These are phyloP conservation scores for Netelia virgata DNA, from an alignment of 2,888 invertebrate genomes.

Conservation along the genomic window DNA sequence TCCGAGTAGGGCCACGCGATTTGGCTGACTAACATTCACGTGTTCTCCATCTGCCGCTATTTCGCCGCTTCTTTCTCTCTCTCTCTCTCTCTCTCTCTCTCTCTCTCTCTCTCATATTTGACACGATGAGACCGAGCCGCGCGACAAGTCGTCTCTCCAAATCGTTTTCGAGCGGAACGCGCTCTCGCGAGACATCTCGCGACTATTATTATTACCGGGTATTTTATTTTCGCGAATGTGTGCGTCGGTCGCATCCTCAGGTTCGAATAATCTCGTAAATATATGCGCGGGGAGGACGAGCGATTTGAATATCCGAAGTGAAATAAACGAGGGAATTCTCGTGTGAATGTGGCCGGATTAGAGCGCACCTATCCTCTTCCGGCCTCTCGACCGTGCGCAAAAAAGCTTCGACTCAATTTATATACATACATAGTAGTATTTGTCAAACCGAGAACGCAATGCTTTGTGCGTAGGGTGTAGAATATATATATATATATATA, in stretches of 20 bases:
- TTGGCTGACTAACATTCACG: conserved; percentile 56
- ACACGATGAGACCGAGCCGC: conserved; percentile 13
- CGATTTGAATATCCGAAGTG: conserved; percentile 38
- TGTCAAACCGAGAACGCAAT: conserved; percentile 24
- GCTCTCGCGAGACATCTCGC: conserved; percentile 41
- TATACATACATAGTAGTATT: conserved; percentile 12
- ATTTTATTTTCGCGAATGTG: conserved; percentile 34
- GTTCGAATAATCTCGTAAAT: conserved; percentile 48
- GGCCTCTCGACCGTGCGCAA: background rate
- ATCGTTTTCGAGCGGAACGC: conserved; percentile 49
- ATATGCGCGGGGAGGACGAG: conserved; percentile 26
- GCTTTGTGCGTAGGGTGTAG: conserved; percentile 8
- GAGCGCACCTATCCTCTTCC: conserved; percentile 4
- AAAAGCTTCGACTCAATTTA: conserved; percentile 39
- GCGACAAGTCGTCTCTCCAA: conserved; percentile 28
- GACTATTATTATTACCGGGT: conserved; percentile 46
- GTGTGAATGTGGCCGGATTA: conserved; percentile 33
- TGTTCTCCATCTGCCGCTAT: conserved; percentile 66
- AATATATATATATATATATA: conserved; percentile 19
- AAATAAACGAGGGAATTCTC: conserved; percentile 21
- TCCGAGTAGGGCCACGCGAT: conserved; percentile 40
- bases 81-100: conserved; percentile 31
- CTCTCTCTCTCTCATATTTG: conserved; percentile 16
- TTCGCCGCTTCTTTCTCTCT: conserved; percentile 20
- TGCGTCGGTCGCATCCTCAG: background rate